Conservation (phyloP, 2,797 vertebrate genomes). For the Enteromius mattozi region DNA sequence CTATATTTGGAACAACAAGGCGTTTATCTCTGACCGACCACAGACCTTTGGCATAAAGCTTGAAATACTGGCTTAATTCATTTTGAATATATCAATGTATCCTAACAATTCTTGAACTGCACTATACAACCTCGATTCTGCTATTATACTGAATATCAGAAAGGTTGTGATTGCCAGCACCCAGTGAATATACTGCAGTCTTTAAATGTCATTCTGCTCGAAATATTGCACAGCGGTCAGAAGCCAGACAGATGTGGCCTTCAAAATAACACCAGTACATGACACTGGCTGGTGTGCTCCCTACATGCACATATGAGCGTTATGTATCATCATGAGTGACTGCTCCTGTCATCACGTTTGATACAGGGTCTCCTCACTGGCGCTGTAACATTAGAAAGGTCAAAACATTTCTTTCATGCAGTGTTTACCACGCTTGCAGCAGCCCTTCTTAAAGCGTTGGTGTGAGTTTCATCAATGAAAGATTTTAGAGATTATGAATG, state of each 20-base stretch:
- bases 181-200: neutral
- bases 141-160: neutral
- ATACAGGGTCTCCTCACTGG: constrained; percentile 4
- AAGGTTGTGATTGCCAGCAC: neutral
- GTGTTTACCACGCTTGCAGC: constrained; percentile 6
- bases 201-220: constrained; percentile 4
- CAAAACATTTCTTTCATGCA: constrained; percentile 33
- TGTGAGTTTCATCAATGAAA: neutral
- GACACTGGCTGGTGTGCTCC: constrained; percentile 11
- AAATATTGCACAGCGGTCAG: neutral
- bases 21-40: constrained; percentile 22
- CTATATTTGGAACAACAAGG: constrained; percentile 16
- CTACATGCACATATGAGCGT: constrained; percentile 1
- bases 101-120: neutral
- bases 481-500: constrained; percentile 2
- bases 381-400: constrained; percentile 45
- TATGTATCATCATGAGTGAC: constrained; percentile 26
- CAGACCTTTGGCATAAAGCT: neutral
- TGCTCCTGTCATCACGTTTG: constrained; percentile 21
- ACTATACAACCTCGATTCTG: neutral
- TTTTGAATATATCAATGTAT: neutral
- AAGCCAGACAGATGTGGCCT: neutral
- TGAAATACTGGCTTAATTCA: neutral
- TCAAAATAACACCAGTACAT: neutral
- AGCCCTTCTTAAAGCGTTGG: neutral